These are phyloP conservation scores for Echinometra lucunter DNA, from an alignment of 53 echinoderm and acorn worm genomes.

Conservation along the genomic window DNA sequence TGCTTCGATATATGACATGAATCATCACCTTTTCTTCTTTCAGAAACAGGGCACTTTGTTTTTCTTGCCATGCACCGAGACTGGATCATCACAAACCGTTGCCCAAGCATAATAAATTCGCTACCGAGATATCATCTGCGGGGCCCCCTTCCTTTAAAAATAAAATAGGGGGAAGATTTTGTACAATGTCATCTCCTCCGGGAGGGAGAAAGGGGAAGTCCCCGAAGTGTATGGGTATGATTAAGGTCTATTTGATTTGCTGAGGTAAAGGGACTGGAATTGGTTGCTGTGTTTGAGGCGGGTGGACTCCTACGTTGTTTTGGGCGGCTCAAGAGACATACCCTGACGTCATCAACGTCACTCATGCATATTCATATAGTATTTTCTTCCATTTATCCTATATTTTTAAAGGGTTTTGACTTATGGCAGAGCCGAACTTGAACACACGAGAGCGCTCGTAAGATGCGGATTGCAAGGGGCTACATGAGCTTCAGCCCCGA, in stretches of 20 bases:
- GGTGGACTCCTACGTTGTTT: slow-evolving; percentile 13
- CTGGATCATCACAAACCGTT: slow-evolving; percentile 62
- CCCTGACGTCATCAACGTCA: not conserved
- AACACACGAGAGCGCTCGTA: too few relatives aligned
- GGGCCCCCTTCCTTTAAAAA: slow-evolving; percentile 49
- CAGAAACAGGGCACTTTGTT: slow-evolving; percentile 29
- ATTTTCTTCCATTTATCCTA: too few relatives aligned
- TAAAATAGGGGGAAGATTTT: slow-evolving; percentile 35
- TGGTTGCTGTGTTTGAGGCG: not conserved
- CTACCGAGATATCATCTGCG: slow-evolving; percentile 47
- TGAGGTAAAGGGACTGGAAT: not conserved
- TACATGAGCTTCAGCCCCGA: too few relatives aligned
- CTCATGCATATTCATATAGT: not conserved
- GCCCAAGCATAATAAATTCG: slow-evolving; percentile 63
- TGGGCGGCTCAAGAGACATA: not conserved
- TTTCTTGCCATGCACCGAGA: slow-evolving; percentile 58
- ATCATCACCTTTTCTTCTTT: slow-evolving; percentile 58
- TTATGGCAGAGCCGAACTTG: too few relatives aligned
- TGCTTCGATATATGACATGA: slow-evolving; percentile 14
- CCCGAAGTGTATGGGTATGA: slow-evolving; percentile 53
- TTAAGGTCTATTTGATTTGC: slow-evolving; percentile 42
- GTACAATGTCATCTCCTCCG: slow-evolving; percentile 58
- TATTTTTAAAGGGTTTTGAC: too few relatives aligned
- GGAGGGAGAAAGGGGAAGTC: slow-evolving; percentile 25
- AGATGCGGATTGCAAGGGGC: too few relatives aligned